Conservation (phyloP, 2,888 invertebrate genomes). For the Noctua pronuba region DNA sequence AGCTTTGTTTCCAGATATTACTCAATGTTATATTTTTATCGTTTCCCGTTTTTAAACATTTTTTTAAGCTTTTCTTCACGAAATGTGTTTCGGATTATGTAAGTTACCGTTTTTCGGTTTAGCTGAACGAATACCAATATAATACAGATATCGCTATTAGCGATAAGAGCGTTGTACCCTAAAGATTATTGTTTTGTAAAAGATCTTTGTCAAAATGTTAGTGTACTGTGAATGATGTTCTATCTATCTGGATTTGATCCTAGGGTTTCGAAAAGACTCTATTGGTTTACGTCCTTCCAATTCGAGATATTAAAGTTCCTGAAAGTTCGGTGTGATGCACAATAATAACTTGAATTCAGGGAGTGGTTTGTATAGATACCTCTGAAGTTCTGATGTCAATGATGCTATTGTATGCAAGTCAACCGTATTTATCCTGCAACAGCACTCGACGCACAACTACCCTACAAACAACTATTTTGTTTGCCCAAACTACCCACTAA, state of each 20-base stretch:
- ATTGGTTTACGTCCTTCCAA: not conserved
- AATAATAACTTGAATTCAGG: not conserved
- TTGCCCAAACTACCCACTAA: slow-evolving; percentile 21
- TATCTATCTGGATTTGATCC: not conserved
- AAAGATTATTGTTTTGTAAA: not conserved
- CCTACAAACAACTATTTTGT: slow-evolving; percentile 4
- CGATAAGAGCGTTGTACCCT: not conserved
- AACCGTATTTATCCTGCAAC: not conserved
- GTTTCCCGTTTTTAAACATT: not conserved
- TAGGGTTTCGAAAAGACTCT: not conserved
- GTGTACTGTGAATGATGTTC: not conserved
- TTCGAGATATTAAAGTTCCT: not conserved
- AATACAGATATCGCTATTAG: not conserved
- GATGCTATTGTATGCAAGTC: not conserved
- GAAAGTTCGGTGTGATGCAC: too few species aligned
- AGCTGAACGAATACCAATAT: not conserved
- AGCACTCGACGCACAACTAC: not conserved
- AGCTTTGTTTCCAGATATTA: not conserved
- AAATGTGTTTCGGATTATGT: not conserved
- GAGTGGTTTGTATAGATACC: not conserved
- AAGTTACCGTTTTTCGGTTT: not conserved
- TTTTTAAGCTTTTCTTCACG: not conserved
- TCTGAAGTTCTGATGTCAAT: not conserved
- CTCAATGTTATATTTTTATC: not conserved
- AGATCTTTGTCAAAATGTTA: not conserved